A percentile compares a stretch with the other conserved stretches of the same genome.
Evolutionary conservation across 2,113 vertebrate genomes (phyloP).

Genomic region (Carollia perspicillata): DNA sequence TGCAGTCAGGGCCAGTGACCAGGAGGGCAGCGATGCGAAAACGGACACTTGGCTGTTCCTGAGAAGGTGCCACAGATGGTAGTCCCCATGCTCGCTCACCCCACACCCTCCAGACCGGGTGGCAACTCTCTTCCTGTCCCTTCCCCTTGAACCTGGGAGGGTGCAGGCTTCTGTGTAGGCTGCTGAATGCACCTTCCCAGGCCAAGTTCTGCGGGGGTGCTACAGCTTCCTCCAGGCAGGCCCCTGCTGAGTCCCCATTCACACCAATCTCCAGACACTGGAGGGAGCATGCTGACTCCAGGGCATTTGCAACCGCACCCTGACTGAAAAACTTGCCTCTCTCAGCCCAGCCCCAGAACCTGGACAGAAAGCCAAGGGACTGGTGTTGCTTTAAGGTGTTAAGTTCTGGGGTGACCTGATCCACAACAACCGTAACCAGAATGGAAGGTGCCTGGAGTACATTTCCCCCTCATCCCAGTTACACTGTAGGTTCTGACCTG

Average conservation of each 20-base stretch:
- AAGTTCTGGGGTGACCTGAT: not conserved
- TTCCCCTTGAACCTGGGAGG: not conserved
- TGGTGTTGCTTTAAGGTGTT: not conserved
- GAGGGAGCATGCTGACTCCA: not conserved
- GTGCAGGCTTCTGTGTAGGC: not conserved
- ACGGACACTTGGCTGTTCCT: not conserved
- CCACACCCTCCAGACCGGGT: no score
- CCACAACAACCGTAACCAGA: not conserved
- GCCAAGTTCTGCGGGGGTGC: not conserved
- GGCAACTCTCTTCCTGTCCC: not conserved
- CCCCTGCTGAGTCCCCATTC: not conserved
- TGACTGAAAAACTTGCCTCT: rapidly evolving
- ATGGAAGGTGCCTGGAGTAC: not conserved
- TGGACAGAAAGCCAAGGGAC: not conserved
- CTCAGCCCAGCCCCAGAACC: not conserved
- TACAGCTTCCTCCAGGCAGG: not conserved
- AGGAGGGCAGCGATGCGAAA: rapidly evolving
- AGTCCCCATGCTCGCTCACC: not conserved
- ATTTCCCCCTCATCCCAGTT: not conserved
- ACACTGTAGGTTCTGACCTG: not conserved
- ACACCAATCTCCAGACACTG: rapidly evolving
- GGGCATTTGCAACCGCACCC: rapidly evolving
- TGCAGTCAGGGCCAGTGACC: not conserved
- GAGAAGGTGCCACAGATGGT: not conserved
- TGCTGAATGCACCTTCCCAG: not conserved